Conservation (phyloP, 2,888 invertebrate species). For the Dicycla oo region DNA sequence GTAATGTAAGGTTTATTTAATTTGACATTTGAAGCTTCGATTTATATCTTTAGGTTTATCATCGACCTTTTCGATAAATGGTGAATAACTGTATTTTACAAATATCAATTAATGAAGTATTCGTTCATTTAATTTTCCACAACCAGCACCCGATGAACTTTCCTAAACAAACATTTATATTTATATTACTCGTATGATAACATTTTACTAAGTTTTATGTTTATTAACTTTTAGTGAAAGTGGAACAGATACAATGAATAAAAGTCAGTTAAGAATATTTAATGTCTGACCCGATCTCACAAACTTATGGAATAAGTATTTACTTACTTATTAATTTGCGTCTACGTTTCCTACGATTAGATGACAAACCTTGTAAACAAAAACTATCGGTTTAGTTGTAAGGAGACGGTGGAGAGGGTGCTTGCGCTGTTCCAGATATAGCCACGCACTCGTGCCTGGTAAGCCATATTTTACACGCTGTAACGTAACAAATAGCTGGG, state of each 20-base stretch:
- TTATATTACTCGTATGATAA: neutral
- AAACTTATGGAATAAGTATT: neutral
- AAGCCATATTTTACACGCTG: too few relatives aligned
- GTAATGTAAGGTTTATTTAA: slow-evolving; percentile 21
- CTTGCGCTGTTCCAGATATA: neutral
- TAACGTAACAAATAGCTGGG: too few relatives aligned
- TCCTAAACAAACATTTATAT: slow-evolving; percentile 2
- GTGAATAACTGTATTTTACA: neutral
- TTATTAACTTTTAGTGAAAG: slow-evolving; percentile 15
- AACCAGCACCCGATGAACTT: slow-evolving; percentile 9
- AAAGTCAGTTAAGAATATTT: neutral
- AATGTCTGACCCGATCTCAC: neutral
- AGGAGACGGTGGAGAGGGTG: neutral
- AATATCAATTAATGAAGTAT: neutral
- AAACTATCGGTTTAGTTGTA: too few relatives aligned
- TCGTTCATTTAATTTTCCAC: neutral
- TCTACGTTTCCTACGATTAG: neutral
- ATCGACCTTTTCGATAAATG: slow-evolving; percentile 7
- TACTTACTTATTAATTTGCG: neutral
- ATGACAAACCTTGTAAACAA: neutral
- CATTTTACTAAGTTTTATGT: slow-evolving; percentile 26
- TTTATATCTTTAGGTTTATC: slow-evolving; percentile 5
- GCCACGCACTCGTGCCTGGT: neutral
- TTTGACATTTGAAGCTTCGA: neutral
- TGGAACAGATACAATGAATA: slow-evolving; percentile 22